phyloP scores from a whole-genome alignment of 1,140 invertebrate genomes.

The Anagrus nilaparvatae region DNA sequence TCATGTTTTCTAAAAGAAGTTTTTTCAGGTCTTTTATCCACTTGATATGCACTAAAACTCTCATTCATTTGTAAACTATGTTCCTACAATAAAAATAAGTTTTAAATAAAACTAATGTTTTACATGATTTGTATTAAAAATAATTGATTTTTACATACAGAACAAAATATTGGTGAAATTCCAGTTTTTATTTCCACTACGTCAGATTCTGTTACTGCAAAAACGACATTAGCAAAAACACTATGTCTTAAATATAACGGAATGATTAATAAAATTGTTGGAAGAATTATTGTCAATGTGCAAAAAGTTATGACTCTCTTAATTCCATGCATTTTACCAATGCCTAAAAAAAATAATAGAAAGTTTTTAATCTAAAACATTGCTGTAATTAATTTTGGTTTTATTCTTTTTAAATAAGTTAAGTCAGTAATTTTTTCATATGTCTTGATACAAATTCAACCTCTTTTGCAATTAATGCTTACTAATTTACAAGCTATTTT shows the following conservation, averaged over 20 bases:
- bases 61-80: slow-evolving; percentile 69
- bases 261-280: slow-evolving; percentile 57
- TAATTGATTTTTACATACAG: slow-evolving; percentile 32
- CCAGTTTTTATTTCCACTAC: slow-evolving; percentile 67
- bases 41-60: slow-evolving; percentile 72
- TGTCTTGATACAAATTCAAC: too few species aligned
- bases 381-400: too few species aligned
- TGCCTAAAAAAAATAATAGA: slow-evolving; percentile 55
- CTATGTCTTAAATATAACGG: slow-evolving; percentile 66
- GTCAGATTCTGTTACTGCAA: slow-evolving; percentile 69
- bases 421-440: too few species aligned
- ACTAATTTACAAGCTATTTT: too few species aligned
- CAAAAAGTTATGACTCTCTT: slow-evolving; percentile 65
- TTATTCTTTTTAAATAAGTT: too few species aligned
- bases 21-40: slow-evolving; percentile 55
- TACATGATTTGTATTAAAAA: not conserved
- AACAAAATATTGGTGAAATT: slow-evolving; percentile 67
- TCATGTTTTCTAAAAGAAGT: slow-evolving; percentile 63
- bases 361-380: too few species aligned
- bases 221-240: slow-evolving; percentile 60
- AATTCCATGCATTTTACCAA: slow-evolving; percentile 61
- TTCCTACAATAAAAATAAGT: too few species aligned
- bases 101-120: not conserved
- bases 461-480: too few species aligned
- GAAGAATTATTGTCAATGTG: slow-evolving; percentile 58